Conservation (phyloP, 2,888 invertebrate species). For the Auanema freiburgensis region DNA sequence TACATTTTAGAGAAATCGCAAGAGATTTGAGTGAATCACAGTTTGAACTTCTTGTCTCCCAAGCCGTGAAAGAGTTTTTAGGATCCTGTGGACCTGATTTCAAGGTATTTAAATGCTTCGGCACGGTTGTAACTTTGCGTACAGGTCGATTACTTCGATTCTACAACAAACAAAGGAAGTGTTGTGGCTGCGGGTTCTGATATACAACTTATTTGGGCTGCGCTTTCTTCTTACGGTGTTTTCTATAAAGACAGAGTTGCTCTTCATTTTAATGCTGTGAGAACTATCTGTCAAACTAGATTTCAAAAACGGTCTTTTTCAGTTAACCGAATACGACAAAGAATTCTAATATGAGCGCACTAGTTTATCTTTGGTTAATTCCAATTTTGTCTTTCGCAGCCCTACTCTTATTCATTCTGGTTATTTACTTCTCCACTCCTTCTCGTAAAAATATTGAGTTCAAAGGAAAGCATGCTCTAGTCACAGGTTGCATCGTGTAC, state of each 20-base stretch:
- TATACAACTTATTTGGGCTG: constrained; percentile 51
- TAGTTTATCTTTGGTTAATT: constrained; percentile 31
- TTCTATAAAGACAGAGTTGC: constrained; percentile 44
- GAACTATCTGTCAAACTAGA: constrained; percentile 7
- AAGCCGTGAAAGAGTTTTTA: constrained; percentile 38
- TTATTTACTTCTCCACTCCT: constrained; percentile 28
- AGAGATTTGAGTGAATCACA: constrained; percentile 14
- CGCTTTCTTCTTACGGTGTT: constrained; percentile 47
- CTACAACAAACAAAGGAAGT: constrained; percentile 34
- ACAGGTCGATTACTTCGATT: constrained; percentile 44
- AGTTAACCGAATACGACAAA: constrained; percentile 13
- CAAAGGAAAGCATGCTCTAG: constrained; percentile 49
- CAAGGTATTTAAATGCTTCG: constrained; percentile 22
- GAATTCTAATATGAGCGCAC: constrained; percentile 20
- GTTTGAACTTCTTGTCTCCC: constrained; percentile 42
- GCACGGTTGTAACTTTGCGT: not conserved
- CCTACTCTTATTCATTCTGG: constrained; percentile 26
- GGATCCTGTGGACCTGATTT: constrained; percentile 39
- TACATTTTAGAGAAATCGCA: not conserved
- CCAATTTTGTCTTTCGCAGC: constrained; percentile 28
- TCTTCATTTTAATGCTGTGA: constrained; percentile 46
- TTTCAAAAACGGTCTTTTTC: constrained; percentile 6
- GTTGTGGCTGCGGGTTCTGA: constrained; percentile 39
- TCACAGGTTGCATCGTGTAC: constrained; percentile 48
- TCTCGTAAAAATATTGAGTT: constrained; percentile 40